Evolutionary conservation across 2,797 vertebrate species (phyloP).

Genomic region (Sebastes ruberrimus): DNA sequence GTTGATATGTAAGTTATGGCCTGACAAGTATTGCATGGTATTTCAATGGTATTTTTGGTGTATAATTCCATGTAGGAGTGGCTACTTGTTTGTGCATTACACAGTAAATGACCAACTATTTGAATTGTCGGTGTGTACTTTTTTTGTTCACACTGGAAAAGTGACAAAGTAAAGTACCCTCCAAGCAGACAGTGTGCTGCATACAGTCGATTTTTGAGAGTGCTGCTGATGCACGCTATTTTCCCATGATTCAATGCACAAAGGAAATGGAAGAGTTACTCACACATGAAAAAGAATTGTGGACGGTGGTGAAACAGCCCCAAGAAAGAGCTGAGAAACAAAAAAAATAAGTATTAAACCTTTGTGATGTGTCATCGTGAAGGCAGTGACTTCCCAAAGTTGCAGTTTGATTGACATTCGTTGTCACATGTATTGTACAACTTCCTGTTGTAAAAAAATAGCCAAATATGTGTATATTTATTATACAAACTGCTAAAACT

Average conservation of each 20-base stretch:
- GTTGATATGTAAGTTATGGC: background rate
- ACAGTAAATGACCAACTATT: no score
- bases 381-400: background rate
- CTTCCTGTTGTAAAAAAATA: background rate
- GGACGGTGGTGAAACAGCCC: background rate
- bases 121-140: background rate
- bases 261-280: background rate
- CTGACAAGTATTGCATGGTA: background rate
- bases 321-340: background rate
- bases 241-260: background rate
- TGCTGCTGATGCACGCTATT: background rate
- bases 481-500: background rate
- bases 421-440: background rate
- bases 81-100: no score
- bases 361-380: background rate
- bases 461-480: background rate
- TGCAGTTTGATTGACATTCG: background rate
- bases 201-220: no score
- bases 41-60: background rate
- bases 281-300: background rate
- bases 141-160: background rate
- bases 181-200: background rate
- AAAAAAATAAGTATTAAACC: background rate
- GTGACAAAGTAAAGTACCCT: background rate
- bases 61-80: background rate